Evolutionary conservation across 1,140 invertebrate species (phyloP).

Genomic region (Leptinotarsa defecta): DNA sequence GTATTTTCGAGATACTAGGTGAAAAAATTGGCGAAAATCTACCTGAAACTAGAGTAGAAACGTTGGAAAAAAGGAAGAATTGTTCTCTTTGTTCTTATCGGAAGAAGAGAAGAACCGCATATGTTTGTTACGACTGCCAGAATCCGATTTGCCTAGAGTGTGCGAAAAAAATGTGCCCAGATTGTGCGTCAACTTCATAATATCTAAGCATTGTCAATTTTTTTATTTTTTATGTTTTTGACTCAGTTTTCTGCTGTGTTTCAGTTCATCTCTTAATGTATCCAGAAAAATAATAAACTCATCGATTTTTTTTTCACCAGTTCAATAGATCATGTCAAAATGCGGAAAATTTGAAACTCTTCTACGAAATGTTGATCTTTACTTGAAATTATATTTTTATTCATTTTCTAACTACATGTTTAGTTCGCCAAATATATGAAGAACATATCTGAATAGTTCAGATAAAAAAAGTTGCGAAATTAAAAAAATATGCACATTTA

Average conservation of each 20-base stretch:
- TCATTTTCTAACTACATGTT: background rate
- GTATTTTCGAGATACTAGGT: conserved; percentile 2
- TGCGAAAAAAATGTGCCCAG: too few relatives aligned
- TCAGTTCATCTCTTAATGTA: background rate
- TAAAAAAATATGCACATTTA: background rate
- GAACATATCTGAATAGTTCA: background rate
- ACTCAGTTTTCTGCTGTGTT: background rate
- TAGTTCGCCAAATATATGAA: background rate
- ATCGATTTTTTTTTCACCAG: background rate
- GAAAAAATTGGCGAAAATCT: background rate
- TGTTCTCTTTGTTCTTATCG: too few relatives aligned
- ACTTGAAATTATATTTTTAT: background rate
- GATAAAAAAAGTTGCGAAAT: background rate
- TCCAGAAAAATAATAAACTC: conserved; percentile 2
- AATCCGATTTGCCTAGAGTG: too few relatives aligned
- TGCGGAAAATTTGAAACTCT: background rate
- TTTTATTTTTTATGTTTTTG: background rate
- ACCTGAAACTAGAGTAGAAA: background rate
- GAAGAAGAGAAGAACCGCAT: too few relatives aligned
- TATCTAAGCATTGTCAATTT: background rate
- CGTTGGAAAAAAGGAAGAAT: background rate
- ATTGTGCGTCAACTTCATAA: background rate
- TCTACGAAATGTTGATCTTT: background rate
- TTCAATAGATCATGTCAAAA: background rate
- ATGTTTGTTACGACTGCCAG: too few relatives aligned